Percentiles rank a stretch among this genome's conserved stretches.
phyloP scores from a whole-genome alignment of 2,113 vertebrate genomes.

The Craseonycteris thonglongyai region DNA sequence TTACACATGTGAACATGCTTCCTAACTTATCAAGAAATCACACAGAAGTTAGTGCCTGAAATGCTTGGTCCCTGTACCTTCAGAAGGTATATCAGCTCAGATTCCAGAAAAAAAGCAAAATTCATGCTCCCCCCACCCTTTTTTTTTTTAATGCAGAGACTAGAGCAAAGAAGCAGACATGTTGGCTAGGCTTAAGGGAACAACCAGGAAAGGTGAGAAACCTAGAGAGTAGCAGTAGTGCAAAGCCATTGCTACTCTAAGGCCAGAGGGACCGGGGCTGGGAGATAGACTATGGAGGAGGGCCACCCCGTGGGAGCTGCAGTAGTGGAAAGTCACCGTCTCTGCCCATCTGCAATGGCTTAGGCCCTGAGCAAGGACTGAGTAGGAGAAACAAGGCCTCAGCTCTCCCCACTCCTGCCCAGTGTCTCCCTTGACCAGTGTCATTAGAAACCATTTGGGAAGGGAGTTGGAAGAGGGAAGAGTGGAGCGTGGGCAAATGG shows the following conservation, averaged over 20 bases:
- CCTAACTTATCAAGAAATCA: not conserved
- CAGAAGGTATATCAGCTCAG: not conserved
- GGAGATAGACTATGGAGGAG: not conserved
- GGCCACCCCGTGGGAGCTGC: accelerated
- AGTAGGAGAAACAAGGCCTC: not conserved
- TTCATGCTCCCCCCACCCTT: not conserved
- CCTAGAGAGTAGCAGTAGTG: not conserved
- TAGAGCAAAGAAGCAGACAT: not conserved
- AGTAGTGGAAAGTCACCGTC: not conserved
- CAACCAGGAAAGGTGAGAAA: not conserved
- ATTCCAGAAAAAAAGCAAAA: not conserved
- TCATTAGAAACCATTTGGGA: not conserved
- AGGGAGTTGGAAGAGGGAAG: not conserved
- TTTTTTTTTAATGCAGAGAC: not conserved
- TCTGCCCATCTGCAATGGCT: not conserved
- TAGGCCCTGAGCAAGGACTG: not conserved
- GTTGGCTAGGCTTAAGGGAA: not conserved
- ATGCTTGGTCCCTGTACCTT: not conserved
- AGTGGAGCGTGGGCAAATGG: not conserved
- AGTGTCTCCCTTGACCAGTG: not conserved
- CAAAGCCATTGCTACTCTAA: not conserved
- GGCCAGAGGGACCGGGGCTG: not conserved
- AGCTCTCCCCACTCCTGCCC: not conserved
- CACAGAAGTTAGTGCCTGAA: not conserved
- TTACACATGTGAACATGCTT: not conserved